Evolutionary conservation across 2,888 invertebrate species (phyloP).

Genomic region (Aphodius granarius): DNA sequence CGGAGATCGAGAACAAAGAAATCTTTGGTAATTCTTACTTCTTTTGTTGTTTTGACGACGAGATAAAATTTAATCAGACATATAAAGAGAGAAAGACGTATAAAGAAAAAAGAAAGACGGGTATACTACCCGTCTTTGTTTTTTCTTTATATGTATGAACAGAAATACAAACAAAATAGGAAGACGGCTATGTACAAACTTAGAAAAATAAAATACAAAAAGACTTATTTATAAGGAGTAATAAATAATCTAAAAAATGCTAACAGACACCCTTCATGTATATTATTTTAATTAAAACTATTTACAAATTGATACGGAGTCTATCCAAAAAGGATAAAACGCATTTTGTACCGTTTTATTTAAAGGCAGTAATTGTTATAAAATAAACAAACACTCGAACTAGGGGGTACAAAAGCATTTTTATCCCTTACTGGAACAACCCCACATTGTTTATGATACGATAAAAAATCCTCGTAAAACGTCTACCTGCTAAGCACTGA

Average conservation of each 20-base stretch:
- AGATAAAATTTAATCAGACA: background rate
- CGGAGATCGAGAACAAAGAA: constrained; percentile 17
- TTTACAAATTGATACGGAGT: background rate
- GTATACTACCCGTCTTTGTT: too few relatives aligned
- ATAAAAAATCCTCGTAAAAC: background rate
- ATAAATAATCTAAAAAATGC: background rate
- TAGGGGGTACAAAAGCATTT: background rate
- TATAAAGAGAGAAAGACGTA: constrained; percentile 10
- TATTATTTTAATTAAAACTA: background rate
- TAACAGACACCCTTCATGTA: background rate
- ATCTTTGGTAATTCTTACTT: constrained; percentile 27
- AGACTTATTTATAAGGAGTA: too few relatives aligned
- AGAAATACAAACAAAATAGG: background rate
- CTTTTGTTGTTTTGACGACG: constrained; percentile 13
- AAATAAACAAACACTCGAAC: background rate
- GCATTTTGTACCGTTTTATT: too few relatives aligned
- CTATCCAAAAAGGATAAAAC: background rate
- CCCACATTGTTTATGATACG: background rate
- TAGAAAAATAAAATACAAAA: background rate
- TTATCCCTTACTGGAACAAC: background rate
- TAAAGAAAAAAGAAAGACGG: constrained; percentile 3
- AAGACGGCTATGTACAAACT: background rate
- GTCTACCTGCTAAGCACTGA: background rate
- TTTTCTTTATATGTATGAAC: too few relatives aligned
- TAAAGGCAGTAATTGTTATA: background rate